Conservation (phyloP, 2,113 vertebrate genomes). For the Melozone crissalis region DNA sequence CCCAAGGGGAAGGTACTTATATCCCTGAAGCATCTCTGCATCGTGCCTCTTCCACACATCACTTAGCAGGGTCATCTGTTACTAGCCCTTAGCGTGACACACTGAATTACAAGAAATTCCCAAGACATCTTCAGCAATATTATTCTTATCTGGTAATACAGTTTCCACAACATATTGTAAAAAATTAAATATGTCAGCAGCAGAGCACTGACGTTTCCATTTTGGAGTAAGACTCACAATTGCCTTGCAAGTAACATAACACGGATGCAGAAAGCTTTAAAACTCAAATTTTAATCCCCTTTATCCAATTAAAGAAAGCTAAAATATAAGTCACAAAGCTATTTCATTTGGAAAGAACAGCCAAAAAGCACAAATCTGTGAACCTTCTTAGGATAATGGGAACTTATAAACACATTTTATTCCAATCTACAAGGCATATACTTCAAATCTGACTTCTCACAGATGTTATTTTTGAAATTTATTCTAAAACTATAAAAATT, state of each 20-base stretch:
- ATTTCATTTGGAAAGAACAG: neutral
- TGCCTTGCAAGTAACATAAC: neutral
- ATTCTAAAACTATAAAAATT: neutral
- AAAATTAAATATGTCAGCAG: neutral
- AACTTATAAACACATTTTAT: neutral
- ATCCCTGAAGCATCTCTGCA: neutral
- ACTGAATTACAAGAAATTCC: neutral
- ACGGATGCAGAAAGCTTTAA: neutral
- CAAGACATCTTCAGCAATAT: neutral
- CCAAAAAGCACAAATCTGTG: neutral
- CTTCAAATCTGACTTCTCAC: neutral
- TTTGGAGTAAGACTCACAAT: neutral
- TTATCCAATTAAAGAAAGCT: neutral
- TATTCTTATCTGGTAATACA: neutral
- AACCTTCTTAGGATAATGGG: neutral
- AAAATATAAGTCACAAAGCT: neutral
- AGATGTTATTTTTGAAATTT: neutral
- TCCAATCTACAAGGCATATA: neutral
- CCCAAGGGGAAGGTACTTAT: neutral
- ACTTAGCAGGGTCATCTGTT: neutral
- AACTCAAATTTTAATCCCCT: neutral
- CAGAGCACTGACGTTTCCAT: neutral
- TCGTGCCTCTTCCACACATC: neutral
- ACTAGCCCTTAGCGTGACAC: neutral
- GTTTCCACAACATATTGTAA: neutral